Evolutionary conservation across 2,113 vertebrate species (phyloP), one percentile per base, ranked within the genome.

Genomic region (Neomonachus schauinslandi): DNA sequence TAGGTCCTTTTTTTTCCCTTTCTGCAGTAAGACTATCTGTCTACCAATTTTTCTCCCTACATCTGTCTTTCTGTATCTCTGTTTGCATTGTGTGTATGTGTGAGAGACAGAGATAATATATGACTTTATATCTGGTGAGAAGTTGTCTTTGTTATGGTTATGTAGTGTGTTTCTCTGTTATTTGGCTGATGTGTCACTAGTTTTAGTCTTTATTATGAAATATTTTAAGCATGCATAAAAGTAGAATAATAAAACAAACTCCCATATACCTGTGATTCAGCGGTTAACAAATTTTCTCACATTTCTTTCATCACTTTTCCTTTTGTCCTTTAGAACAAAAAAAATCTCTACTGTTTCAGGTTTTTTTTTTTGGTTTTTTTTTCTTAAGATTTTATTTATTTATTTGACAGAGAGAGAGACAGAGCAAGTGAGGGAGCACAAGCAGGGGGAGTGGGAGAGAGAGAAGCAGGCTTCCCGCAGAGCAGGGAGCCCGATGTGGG

Each of bases 251-350:
- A 49, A 5, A 82, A 5, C 89, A 81, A 89, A 87, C 1, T 76
- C 63, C 7, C 18, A 53, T 63, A 39, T 93, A 79, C 18, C 7
- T n/a, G 8, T 87, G 21, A 39, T 97, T 94, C 57, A 85, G 28
- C n/a, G 81, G 31, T 91, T 79, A 80, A 18, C 51, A 42, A 28
- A 21, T 31, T 61, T 94, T 96, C 90, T 33, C 31, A n/a, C 26
- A 7, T 87, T 92, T 95, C 69, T 42, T 81, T 86, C 11, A 46
- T 95, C 14, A 33, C 4, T 65, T 88, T 96, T 76, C 55, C 16
- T 76, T 88, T 84, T 89, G 39, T 93, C 14, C 31, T 94, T 95
- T 85, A 77, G 26, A 63, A 63, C 49, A 18, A 94, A 95, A 95
- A 95, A 89, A 63, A 94, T 71, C 28, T 11, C 18, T 49, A 46